phyloP scores from a whole-genome alignment of 2,888 invertebrate species.

The Chromoteleia sp. region DNA sequence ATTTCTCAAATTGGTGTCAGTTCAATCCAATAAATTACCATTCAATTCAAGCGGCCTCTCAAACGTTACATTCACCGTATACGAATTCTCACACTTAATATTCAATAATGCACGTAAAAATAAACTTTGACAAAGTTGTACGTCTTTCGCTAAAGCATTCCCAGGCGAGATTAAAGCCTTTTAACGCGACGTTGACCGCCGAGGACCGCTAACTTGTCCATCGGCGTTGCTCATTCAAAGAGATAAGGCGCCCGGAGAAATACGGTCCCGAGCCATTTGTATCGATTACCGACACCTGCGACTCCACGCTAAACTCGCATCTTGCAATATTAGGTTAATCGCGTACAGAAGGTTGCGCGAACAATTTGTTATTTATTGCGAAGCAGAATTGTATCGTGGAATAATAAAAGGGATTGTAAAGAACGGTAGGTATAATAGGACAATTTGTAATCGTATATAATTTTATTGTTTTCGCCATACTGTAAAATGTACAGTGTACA shows the following conservation, averaged over 20 bases:
- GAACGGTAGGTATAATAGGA: too few species aligned
- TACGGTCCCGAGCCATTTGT: constrained; percentile 73
- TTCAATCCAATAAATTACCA: constrained; percentile 57
- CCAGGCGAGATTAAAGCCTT: constrained; percentile 57
- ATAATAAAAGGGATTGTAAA: not conserved
- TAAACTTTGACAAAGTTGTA: constrained; percentile 62
- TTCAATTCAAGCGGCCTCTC: constrained; percentile 48
- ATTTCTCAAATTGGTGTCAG: constrained; percentile 50
- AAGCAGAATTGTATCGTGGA: constrained; percentile 31
- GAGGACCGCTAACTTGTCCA: constrained; percentile 66
- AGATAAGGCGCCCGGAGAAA: constrained; percentile 66
- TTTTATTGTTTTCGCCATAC: too few species aligned
- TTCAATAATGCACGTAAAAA: constrained; percentile 68
- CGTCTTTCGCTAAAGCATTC: constrained; percentile 57
- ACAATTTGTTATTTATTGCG: constrained; percentile 55
- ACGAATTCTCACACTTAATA: constrained; percentile 68
- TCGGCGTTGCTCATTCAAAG: constrained; percentile 60
- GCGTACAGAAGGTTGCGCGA: constrained; percentile 54
- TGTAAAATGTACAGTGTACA: too few species aligned
- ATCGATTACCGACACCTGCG: constrained; percentile 75
- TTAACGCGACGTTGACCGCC: constrained; percentile 61
- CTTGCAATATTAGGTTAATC: constrained; percentile 70
- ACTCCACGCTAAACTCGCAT: constrained; percentile 56
- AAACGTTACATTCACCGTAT: constrained; percentile 56
- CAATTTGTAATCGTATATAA: too few species aligned